phyloP scores from a whole-genome alignment of 2,888 invertebrate genomes.

The Emmelina monodactyla region DNA sequence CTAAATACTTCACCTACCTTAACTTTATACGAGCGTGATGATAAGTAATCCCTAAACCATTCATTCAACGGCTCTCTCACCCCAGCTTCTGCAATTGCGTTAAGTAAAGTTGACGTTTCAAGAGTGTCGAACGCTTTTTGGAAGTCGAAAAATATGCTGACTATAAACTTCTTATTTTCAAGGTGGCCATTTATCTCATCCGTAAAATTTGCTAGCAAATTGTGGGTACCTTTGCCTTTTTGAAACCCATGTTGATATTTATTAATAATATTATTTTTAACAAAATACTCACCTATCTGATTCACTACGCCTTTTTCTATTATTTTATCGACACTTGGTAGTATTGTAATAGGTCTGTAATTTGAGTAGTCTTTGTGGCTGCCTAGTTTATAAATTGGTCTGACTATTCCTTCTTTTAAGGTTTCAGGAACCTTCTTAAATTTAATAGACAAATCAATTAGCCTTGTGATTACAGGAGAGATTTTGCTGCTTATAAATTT shows the following conservation, averaged over 20 bases:
- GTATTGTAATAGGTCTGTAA: neutral
- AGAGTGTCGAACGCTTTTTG: neutral
- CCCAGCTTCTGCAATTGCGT: neutral
- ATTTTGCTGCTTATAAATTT: slow-evolving; percentile 3
- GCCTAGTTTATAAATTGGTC: no score
- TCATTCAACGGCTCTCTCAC: neutral
- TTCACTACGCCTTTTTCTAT: no score
- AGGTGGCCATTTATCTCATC: neutral
- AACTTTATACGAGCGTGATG: neutral
- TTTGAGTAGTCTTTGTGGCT: no score
- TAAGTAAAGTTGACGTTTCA: neutral
- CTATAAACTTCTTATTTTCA: no score
- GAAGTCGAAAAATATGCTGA: no score
- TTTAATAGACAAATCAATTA: slow-evolving; percentile 9
- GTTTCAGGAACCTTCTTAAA: slow-evolving; percentile 1
- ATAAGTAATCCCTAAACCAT: neutral
- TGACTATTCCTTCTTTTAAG: no score
- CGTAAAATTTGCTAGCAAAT: neutral
- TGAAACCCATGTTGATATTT: neutral
- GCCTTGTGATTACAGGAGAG: slow-evolving; percentile 7
- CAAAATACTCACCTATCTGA: no score
- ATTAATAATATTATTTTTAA: no score
- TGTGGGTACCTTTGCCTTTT: neutral
- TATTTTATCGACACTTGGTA: no score
- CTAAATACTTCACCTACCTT: neutral